These are phyloP conservation scores for Drosophila helvetica DNA, from an alignment of 2,888 invertebrate species.

Conservation along the genomic window DNA sequence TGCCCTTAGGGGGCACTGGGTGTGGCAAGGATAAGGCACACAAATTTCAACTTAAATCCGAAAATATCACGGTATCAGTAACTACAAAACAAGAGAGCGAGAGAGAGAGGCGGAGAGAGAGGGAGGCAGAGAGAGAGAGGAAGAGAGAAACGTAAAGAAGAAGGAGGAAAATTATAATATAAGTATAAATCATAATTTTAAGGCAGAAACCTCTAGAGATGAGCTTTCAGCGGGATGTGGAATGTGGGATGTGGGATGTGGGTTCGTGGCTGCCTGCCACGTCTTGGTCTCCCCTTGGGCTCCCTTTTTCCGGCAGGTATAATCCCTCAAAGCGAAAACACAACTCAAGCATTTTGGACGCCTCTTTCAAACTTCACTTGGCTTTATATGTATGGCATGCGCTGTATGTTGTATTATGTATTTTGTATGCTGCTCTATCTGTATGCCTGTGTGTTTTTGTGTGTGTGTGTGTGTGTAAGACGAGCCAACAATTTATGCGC, in stretches of 20 bases:
- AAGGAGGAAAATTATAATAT: conserved; percentile 49
- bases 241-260: conserved; percentile 23
- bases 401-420: conserved; percentile 6
- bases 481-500: conserved; percentile 72
- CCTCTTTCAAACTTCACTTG: conserved; percentile 27
- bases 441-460: conserved; percentile 12
- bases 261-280: conserved; percentile 20
- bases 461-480: conserved; percentile 39
- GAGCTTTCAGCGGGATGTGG: conserved; percentile 65
- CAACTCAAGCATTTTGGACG: conserved; percentile 55
- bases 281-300: background rate
- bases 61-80: conserved; percentile 58
- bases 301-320: conserved; percentile 54
- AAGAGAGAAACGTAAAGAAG: background rate
- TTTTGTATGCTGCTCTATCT: background rate
- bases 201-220: conserved; percentile 74
- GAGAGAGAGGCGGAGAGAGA: conserved; percentile 4
- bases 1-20: conserved; percentile 27
- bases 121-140: conserved; percentile 11
- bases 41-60: conserved; percentile 40
- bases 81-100: conserved; percentile 26
- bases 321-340: conserved; percentile 74
- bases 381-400: conserved; percentile 26
- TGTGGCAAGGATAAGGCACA: conserved; percentile 39
- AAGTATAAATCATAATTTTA: conserved; percentile 75